Base-by-base conservation (phyloP, 2,113 vertebrate genomes). In the Fregetta grallaria region DNA sequence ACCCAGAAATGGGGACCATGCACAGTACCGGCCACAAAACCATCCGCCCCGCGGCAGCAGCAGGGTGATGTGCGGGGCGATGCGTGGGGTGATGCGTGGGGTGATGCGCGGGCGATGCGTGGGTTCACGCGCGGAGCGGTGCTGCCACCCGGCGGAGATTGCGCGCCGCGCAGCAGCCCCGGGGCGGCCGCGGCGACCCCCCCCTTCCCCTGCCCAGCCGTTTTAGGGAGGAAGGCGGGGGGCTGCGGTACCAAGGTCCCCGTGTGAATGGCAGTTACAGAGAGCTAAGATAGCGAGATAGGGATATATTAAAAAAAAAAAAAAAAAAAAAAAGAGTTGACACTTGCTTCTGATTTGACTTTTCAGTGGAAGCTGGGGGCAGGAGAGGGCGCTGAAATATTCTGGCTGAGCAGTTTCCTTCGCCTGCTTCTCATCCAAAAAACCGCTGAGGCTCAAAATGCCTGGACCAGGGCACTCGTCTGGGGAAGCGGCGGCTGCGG, bases 1-100 rank as follows among this genome's bases (percentile, higher is more conserved):
- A 47, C 22, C 9, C 66, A 23, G 10, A 63, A 47, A 34, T 2
- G 10, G 26, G 63, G 56, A 34, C 10, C 5, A 18, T 2, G 10
- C 1, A 2, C 7, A 15, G 29, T 26, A 21, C 13, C 4, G 5
- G 36, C n/a, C 53, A 11, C 36, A 4, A 26, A 15, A 38, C 16
- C 32, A 5, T 45, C 45, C 13, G 1, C 32, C 16, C 32, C 2
- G 7, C 15, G 26, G 47, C 47, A 72, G 32, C 25, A n/a, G 32
- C 25, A 9, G 50, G 50, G 26, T 8, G 18, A 20, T 40, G 29
- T 3, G 8, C 4, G 17, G 34, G 29, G 55, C 1, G 9, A 22
- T 38, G 44, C 6, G 11, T 5, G 1, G 56, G n/a, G n/a, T 1
- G 5, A 26, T n/a, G 22, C 11, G 3, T 1, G 3, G 18, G 32